Conservation (phyloP, 2,113 vertebrate genomes). For the Gnathonemus longibarbis region DNA sequence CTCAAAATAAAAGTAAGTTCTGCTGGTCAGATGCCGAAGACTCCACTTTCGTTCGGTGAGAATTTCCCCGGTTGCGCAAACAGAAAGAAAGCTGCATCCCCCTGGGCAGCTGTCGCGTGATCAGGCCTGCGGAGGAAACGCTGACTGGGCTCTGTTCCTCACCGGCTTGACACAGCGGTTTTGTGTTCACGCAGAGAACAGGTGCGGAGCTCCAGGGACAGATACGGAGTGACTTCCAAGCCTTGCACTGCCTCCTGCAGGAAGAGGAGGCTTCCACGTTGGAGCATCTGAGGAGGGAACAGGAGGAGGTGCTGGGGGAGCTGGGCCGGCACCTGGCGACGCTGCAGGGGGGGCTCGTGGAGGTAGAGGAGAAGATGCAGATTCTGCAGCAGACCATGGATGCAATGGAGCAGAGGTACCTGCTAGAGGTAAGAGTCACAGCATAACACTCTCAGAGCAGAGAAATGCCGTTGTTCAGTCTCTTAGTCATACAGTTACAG, state of each 20-base stretch:
- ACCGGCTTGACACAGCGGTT: neutral
- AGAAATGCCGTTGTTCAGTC: neutral
- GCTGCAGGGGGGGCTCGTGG: conserved; percentile 41
- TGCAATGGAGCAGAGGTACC: conserved; percentile 24
- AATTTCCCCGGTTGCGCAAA: neutral
- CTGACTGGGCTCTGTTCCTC: neutral
- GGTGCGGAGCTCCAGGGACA: conserved; percentile 54
- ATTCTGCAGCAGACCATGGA: conserved; percentile 41
- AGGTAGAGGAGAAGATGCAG: conserved; percentile 52
- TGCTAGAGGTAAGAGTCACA: conserved; percentile 57
- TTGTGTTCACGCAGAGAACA: conserved; percentile 35
- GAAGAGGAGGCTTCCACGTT: conserved; percentile 61
- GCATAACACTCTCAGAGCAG: neutral
- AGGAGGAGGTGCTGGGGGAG: conserved; percentile 49
- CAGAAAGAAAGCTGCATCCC: neutral
- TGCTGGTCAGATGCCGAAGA: neutral
- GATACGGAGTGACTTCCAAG: conserved; percentile 63
- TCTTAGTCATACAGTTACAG: neutral
- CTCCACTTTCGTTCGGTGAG: neutral
- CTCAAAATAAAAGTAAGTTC: conserved; percentile 60
- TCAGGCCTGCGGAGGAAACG: neutral
- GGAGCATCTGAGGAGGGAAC: conserved; percentile 55
- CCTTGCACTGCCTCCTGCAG: conserved; percentile 64
- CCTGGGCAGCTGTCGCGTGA: neutral
- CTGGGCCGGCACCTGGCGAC: conserved; percentile 49